Base-by-base conservation (phyloP, 2,113 vertebrate species). In the Pterophyllum scalare region DNA sequence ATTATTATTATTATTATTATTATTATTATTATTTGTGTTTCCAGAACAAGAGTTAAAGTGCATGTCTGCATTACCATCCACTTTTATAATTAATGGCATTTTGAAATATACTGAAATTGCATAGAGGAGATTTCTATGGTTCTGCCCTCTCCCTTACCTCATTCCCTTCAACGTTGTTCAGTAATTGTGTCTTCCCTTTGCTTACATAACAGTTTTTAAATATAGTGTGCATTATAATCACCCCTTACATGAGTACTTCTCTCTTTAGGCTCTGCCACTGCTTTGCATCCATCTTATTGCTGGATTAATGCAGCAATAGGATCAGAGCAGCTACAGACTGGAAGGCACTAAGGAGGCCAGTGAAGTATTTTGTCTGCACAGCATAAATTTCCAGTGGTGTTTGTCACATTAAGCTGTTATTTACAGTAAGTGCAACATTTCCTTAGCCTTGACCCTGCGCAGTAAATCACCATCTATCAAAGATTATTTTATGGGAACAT, bases 361-460 rank as follows among this genome's bases (percentile, higher is more conserved):
- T 33, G 35, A n/a, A 52, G 20, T 38, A 35, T 75, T 65, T 90
- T 83, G 10, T 82, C 12, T 31, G 11, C 0, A 1, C 14, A 75
- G 72, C 80, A 80, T 77, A 77, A 78, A 61, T 77, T 67, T 54
- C 12, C 31, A 40, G n/a, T 17, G 28, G 43, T 59, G 38, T 65
- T 77, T 77, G n/a, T 88, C 74, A 82, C 40, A 75, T 82, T 79
- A 60, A 86, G 38, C 13, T 77, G n/a, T 81, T 81, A 79, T 61
- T 78, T 80, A 67, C 75, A 61, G 77, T 24, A 17, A 62, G 54
- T n/a, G 17, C 9, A 24, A 17, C 9, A 4, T 43, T 75, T 85
- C 12, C 59, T 72, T 31, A 75, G 70, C 40, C 72, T 59, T 86
- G 57, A 82, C 64, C 75, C 80, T 43, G 35, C 3, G 22, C 72